Evolutionary conservation across 2,888 invertebrate genomes (phyloP).

Genomic region (Lamellibrachia satsuma): DNA sequence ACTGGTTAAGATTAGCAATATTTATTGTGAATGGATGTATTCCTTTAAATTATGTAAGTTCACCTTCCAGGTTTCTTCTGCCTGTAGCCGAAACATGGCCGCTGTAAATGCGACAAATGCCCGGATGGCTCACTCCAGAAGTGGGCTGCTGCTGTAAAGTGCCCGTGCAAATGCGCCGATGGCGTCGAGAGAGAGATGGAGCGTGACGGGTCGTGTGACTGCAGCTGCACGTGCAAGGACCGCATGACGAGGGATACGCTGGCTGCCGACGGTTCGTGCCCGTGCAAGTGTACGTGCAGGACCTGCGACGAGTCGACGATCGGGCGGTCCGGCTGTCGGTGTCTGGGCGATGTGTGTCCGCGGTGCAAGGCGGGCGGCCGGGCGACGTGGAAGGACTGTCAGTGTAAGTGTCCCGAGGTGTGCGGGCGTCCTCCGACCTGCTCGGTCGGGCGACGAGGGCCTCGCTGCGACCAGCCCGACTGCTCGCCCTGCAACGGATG

Average conservation of each 20-base stretch:
- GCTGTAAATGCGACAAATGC: neutral
- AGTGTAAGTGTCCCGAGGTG: neutral
- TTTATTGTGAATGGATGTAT: too few relatives aligned
- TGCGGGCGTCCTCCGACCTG: neutral
- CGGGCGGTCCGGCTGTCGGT: neutral
- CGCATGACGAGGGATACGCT: neutral
- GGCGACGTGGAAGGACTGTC: constrained; percentile 11
- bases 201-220: neutral
- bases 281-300: neutral
- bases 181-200: neutral
- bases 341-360: neutral
- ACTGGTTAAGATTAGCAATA: too few relatives aligned
- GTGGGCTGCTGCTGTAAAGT: neutral
- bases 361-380: neutral
- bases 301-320: neutral
- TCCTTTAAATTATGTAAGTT: too few relatives aligned
- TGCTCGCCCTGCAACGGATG: neutral
- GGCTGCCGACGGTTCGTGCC: neutral
- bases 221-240: neutral
- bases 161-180: neutral
- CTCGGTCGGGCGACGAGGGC: neutral
- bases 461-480: neutral
- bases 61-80: neutral
- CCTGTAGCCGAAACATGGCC: neutral
- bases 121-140: neutral